Evolutionary conservation across 2,797 vertebrate species (phyloP).

Genomic region (Prunella strophiata): DNA sequence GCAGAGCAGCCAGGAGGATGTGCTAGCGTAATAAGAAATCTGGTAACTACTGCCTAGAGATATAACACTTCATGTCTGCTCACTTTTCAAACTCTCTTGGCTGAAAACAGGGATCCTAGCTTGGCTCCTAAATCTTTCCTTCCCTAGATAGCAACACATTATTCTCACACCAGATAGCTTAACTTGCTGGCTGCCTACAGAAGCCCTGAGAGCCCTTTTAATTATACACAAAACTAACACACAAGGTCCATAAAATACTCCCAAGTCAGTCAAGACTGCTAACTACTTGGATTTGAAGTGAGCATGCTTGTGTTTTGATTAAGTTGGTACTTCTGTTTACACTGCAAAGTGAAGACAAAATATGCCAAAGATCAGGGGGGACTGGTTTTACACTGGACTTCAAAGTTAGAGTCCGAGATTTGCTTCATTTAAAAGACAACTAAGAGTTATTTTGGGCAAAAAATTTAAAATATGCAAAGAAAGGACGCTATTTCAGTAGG

Average conservation of each 20-base stretch:
- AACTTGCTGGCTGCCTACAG: constrained; percentile 40
- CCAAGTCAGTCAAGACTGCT: constrained; percentile 21
- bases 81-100: constrained; percentile 19
- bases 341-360: neutral
- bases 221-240: constrained; percentile 59
- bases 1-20: constrained; percentile 60
- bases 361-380: neutral
- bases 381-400: neutral
- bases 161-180: constrained; percentile 36
- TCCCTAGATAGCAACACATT: constrained; percentile 39
- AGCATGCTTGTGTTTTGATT: neutral
- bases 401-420: neutral
- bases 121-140: constrained; percentile 42
- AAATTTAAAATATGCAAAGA: neutral
- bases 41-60: constrained; percentile 50
- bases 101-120: constrained; percentile 27
- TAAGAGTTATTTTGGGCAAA: neutral
- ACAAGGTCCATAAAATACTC: constrained; percentile 26
- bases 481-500: constrained; percentile 8
- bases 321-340: neutral
- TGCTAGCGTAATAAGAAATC: constrained; percentile 23
- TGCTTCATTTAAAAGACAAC: neutral
- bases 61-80: constrained; percentile 15
- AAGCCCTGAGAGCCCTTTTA: constrained; percentile 35
- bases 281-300: neutral